Conservation (phyloP, 2,113 vertebrate species). For the Pungitius pungitius region DNA sequence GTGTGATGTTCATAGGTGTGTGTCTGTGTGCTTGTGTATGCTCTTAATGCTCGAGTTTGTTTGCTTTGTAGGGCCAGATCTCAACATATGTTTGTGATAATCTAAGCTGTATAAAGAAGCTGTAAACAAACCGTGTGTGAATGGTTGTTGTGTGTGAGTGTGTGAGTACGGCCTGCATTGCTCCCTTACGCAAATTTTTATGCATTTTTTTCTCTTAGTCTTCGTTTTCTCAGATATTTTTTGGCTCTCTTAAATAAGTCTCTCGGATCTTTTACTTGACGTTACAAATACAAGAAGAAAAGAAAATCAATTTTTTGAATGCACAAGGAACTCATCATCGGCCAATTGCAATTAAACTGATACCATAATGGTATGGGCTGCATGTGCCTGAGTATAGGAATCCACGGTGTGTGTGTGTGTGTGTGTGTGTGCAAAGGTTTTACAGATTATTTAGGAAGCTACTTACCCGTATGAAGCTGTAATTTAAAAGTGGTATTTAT, state of each 20-base stretch:
- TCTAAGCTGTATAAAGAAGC: slow-evolving; percentile 5
- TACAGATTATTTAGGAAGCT: slow-evolving; percentile 49
- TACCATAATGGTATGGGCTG: neutral
- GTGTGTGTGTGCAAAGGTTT: slow-evolving; percentile 33
- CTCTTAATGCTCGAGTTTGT: slow-evolving; percentile 8
- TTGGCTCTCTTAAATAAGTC: no score
- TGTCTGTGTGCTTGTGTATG: slow-evolving; percentile 4
- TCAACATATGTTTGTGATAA: neutral
- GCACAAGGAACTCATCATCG: neutral
- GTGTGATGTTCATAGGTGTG: neutral
- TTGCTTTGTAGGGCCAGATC: slow-evolving; percentile 17
- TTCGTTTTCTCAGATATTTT: slow-evolving; percentile 3
- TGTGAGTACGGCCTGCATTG: neutral
- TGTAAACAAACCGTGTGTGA: neutral
- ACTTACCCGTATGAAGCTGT: slow-evolving; percentile 24
- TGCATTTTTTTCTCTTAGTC: neutral
- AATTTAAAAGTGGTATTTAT: slow-evolving; percentile 54
- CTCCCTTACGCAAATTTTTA: neutral
- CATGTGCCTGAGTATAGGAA: slow-evolving; percentile 8
- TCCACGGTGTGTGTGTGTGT: no score
- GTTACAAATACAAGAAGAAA: slow-evolving; percentile 4
- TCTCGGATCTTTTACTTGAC: neutral
- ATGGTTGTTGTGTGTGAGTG: neutral
- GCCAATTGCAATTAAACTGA: slow-evolving; percentile 24
- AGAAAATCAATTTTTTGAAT: neutral